Percentiles rank a stretch among this genome's conserved stretches.
These are phyloP conservation scores for Stenodema calcarata DNA, from an alignment of 2,888 invertebrate genomes.

Conservation along the genomic window DNA sequence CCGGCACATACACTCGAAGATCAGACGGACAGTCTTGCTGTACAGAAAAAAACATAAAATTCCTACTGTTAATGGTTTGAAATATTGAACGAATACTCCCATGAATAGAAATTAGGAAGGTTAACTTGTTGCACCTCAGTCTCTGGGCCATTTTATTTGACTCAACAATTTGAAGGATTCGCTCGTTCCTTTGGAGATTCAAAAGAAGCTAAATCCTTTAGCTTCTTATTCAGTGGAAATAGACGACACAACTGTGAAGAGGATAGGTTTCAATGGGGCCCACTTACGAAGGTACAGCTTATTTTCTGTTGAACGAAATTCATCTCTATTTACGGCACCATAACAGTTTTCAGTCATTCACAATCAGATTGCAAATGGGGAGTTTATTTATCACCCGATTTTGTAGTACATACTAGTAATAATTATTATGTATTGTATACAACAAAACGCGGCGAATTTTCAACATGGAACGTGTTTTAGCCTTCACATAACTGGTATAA, in stretches of 20 bases:
- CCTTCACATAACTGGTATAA: no score
- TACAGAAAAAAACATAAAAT: neutral
- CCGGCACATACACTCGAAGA: slow-evolving; percentile 28
- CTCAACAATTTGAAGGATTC: neutral
- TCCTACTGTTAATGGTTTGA: neutral
- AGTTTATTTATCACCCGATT: no score
- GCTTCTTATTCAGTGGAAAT: neutral
- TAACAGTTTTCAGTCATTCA: neutral
- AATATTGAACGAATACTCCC: neutral
- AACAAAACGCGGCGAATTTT: no score
- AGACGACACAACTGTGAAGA: neutral
- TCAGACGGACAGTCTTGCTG: slow-evolving; percentile 32
- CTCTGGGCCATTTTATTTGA: neutral
- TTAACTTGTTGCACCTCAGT: neutral
- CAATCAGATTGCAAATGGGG: neutral
- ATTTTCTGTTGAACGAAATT: neutral
- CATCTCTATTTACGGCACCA: neutral
- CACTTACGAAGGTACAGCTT: neutral
- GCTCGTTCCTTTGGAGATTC: neutral
- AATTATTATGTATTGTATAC: no score
- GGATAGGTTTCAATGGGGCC: neutral
- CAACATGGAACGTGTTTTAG: no score
- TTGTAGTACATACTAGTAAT: no score
- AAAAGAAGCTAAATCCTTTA: neutral
- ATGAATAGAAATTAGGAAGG: neutral